phyloP scores from a whole-genome alignment of 2,888 invertebrate genomes.

The Tanaodytes sp. region DNA sequence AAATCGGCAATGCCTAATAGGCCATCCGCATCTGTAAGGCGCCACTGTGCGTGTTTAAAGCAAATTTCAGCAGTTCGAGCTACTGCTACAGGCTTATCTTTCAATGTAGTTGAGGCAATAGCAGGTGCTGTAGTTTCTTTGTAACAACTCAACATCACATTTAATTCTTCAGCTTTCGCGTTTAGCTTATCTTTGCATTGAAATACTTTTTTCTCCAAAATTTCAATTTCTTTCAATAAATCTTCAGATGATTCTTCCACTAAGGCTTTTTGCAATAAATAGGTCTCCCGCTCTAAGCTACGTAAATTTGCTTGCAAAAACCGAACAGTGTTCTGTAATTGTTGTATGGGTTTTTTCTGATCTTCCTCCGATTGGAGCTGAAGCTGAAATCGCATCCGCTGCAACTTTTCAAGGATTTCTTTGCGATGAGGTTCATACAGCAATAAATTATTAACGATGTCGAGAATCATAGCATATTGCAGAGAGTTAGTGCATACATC shows the following conservation, averaged over 20 bases:
- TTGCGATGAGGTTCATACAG: slow-evolving; percentile 96
- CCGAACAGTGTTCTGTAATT: slow-evolving; percentile 83
- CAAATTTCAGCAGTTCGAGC: slow-evolving; percentile 94
- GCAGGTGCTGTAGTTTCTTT: slow-evolving; percentile 82
- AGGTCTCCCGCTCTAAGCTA: slow-evolving; percentile 90
- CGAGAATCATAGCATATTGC: slow-evolving; percentile 96
- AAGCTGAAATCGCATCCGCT: slow-evolving; percentile 94
- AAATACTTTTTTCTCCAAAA: slow-evolving; percentile 84
- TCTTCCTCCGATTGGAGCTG: slow-evolving; percentile 93
- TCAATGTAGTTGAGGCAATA: slow-evolving; percentile 76
- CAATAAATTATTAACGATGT: slow-evolving; percentile 97
- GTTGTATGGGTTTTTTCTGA: slow-evolving; percentile 92
- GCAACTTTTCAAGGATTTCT: slow-evolving; percentile 89
- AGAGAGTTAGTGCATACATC: slow-evolving; percentile 97
- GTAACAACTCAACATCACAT: slow-evolving; percentile 95
- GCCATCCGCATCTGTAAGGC: slow-evolving; percentile 97
- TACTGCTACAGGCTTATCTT: slow-evolving; percentile 82
- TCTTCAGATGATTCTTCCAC: slow-evolving; percentile 80
- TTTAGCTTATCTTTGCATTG: slow-evolving; percentile 92
- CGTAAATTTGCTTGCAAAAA: slow-evolving; percentile 87
- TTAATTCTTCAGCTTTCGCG: slow-evolving; percentile 92
- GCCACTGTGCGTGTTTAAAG: slow-evolving; percentile 98
- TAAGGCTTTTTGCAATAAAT: slow-evolving; percentile 86
- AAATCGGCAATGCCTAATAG: slow-evolving; percentile 98
- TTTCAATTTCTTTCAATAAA: slow-evolving; percentile 80